Percentiles rank a stretch among this genome's conserved stretches.
Conservation (phyloP, 2,888 invertebrate species). For the Rosalia funebris region DNA sequence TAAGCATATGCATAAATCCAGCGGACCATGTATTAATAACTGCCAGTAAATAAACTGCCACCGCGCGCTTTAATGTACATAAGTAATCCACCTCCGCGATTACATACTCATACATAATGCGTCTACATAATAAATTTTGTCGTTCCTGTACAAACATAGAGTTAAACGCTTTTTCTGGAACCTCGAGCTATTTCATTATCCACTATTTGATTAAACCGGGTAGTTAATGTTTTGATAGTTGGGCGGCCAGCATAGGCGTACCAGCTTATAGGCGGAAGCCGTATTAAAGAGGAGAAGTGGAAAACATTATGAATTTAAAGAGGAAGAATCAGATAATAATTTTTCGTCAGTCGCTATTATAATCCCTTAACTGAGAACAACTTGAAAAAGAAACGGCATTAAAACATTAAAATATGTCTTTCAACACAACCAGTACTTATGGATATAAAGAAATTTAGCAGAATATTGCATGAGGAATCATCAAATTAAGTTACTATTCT, state of each 20-base stretch:
- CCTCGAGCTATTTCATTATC: conserved; percentile 16
- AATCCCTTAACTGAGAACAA: too few relatives aligned
- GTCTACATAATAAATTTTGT: conserved; percentile 23
- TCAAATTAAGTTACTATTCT: too few relatives aligned
- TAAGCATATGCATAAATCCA: neutral
- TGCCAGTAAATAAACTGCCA: neutral
- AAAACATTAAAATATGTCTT: too few relatives aligned
- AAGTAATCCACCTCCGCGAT: conserved; percentile 11
- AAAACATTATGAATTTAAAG: too few relatives aligned
- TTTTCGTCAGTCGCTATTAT: too few relatives aligned
- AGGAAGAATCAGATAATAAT: too few relatives aligned
- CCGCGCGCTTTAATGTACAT: conserved; percentile 12
- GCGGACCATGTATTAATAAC: neutral
- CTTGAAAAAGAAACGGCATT: too few relatives aligned
- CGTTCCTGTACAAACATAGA: conserved; percentile 14
- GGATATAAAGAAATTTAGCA: too few relatives aligned
- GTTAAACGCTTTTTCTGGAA: conserved; percentile 14
- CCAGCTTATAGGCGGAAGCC: too few relatives aligned
- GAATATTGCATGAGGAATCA: too few relatives aligned
- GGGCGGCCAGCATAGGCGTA: conserved; percentile 4
- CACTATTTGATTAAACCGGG: conserved; percentile 21
- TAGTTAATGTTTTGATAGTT: conserved; percentile 13
- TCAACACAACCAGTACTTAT: too few relatives aligned
- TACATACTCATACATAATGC: conserved; percentile 16
- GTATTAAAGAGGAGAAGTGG: too few relatives aligned